Evolutionary conservation across 2,797 vertebrate species (phyloP).

Genomic region (Paratrypauchen microcephalus): DNA sequence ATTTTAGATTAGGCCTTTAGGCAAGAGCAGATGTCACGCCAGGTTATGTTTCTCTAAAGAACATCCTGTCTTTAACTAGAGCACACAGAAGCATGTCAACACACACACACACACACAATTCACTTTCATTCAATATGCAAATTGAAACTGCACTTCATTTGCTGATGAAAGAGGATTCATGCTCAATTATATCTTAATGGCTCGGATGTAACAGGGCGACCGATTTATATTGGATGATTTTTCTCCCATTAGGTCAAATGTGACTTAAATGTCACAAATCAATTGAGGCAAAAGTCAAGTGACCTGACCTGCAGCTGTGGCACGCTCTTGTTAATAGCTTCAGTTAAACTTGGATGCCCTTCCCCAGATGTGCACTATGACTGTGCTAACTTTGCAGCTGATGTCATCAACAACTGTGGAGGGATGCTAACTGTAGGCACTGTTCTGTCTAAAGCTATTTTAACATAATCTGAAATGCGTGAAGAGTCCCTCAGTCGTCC

Average conservation of each 20-base stretch:
- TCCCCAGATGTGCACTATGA: not conserved
- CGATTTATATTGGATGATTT: conserved; percentile 52
- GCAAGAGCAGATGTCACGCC: conserved; percentile 41
- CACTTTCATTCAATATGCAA: conserved; percentile 69
- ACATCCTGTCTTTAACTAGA: conserved; percentile 44
- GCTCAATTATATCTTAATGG: conserved; percentile 71
- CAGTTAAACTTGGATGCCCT: not conserved
- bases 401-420: too few species aligned
- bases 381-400: not conserved
- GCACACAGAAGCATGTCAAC: conserved; percentile 21
- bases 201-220: conserved; percentile 52
- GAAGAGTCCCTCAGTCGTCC: too few species aligned
- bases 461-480: too few species aligned
- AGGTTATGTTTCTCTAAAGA: conserved; percentile 53
- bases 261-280: conserved; percentile 49
- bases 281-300: conserved; percentile 38
- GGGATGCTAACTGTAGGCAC: too few species aligned
- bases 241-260: conserved; percentile 56
- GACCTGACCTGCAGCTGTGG: conserved; percentile 20
- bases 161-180: conserved; percentile 72
- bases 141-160: conserved; percentile 69
- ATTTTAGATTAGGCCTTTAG: conserved; percentile 47
- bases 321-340: not conserved
- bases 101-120: conserved; percentile 14
- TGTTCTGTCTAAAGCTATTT: too few species aligned